Conservation (phyloP, 2,888 invertebrate genomes). For the Bugulina stolonifera region DNA sequence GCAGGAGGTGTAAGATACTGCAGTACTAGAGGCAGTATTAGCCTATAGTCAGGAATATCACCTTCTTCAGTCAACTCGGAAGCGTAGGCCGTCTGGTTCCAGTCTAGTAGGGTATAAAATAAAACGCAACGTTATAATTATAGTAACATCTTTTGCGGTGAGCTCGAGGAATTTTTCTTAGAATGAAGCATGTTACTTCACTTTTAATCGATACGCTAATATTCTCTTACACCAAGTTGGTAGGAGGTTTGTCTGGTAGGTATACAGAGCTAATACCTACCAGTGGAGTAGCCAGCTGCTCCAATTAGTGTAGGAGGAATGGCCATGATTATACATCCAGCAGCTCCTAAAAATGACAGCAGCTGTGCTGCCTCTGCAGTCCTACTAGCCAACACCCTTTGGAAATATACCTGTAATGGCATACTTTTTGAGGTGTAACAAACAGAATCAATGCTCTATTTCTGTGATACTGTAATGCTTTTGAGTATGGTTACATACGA, state of each 20-base stretch:
- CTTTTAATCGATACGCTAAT: too few relatives aligned
- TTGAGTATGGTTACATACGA: too few relatives aligned
- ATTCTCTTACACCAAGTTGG: too few relatives aligned
- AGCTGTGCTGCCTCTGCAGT: constrained; percentile 86
- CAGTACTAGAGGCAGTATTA: constrained; percentile 89
- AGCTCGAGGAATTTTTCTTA: too few relatives aligned
- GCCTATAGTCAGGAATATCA: constrained; percentile 65
- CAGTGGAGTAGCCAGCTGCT: constrained; percentile 89
- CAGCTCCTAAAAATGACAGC: constrained; percentile 89
- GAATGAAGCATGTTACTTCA: too few relatives aligned
- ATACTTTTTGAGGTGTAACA: too few relatives aligned
- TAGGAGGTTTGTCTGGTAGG: too few relatives aligned
- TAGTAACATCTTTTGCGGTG: too few relatives aligned
- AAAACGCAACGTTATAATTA: too few relatives aligned
- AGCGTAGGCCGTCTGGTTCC: constrained; percentile 84
- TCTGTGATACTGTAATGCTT: too few relatives aligned
- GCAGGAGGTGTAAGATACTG: constrained; percentile 88
- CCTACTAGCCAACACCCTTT: constrained; percentile 92
- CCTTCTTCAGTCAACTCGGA: constrained; percentile 33
- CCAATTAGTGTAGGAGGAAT: constrained; percentile 94
- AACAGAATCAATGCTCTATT: too few relatives aligned
- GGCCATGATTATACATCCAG: constrained; percentile 93
- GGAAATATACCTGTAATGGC: constrained; percentile 84
- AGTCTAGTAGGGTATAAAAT: constrained; percentile 61
- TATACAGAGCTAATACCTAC: constrained; percentile 61